Percentiles rank a stretch among this genome's conserved stretches.
phyloP scores from a whole-genome alignment of 2,797 vertebrate species.

The Poecilia velifera region DNA sequence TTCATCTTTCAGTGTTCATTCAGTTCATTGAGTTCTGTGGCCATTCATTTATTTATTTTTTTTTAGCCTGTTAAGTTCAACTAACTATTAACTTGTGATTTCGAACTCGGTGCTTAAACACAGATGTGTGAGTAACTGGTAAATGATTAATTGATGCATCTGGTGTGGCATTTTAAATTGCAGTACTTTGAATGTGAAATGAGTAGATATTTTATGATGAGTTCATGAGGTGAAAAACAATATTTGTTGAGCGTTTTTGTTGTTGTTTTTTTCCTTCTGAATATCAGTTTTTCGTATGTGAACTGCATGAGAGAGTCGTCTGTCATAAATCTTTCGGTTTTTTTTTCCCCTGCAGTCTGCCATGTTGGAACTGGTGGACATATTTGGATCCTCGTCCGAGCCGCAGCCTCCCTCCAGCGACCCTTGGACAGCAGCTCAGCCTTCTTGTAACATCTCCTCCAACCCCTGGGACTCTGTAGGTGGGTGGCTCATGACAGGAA shows the following conservation, averaged over 20 bases:
- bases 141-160: neutral
- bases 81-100: neutral
- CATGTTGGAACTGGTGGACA: constrained; percentile 90
- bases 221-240: neutral
- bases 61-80: too few species aligned
- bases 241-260: neutral
- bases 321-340: constrained; percentile 1
- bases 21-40: too few species aligned
- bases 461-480: constrained; percentile 83
- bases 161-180: neutral
- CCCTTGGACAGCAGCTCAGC: constrained; percentile 82
- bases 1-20: too few species aligned
- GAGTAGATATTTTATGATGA: neutral
- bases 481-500: constrained; percentile 49
- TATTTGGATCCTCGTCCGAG: constrained; percentile 85
- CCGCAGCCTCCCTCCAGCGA: constrained; percentile 74
- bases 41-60: too few species aligned
- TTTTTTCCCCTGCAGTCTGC: constrained; percentile 80
- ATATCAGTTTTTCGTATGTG: neutral
- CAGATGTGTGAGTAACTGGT: neutral
- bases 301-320: neutral
- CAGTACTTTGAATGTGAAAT: neutral
- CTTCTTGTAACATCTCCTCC: constrained; percentile 54
- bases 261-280: too few species aligned
- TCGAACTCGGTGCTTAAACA: neutral